Base-by-base conservation (phyloP, 2,888 invertebrate genomes). In the Cheilosia variabilis region DNA sequence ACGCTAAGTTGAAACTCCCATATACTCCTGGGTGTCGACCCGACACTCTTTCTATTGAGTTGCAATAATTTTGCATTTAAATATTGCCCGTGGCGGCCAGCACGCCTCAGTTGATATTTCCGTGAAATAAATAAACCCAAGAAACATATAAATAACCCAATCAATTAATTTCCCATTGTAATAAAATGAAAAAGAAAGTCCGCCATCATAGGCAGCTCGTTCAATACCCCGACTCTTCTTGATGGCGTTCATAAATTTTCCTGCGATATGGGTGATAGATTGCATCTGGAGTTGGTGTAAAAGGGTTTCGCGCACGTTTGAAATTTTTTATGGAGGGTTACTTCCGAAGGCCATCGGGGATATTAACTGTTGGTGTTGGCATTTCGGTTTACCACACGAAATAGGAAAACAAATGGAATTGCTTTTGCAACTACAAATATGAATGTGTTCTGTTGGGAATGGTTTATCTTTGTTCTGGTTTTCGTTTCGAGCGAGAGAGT, bases 91-190 rank as follows among this genome's bases (percentile, higher is more conserved):
- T 13, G 13, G 13, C 6, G 27, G 6, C 1, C 27, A 1, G 5
- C 27, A 7, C 27, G 27, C 37, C 1, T 13, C 13, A 37, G 13
- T 13, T 62, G 19, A 53, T 27, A 6, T 37, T 62, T 47, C 47
- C 55, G 7, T 52, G 2, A 6, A 50, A 80, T 80, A 86, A 80
- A 86, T 76, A 72, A 86, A 60, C 27, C 6, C 17, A 52, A 52
- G 43, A 27, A 6, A 5, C 31, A 27, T 68, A 80, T 76, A 86
- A 86, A 86, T 80, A 66, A 80, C 75, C 76, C 76, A 71, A 80
- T 76, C 80, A 86, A 86, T 76, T 80, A 86, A 86, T 80, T 86
- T 76, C 66, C 80, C 55, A 76, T 86, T 86, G 80, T 76, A 86
- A 86, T 86, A 86, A 80, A 86, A 76, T 76, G 34, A 53, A 71